phyloP scores from a whole-genome alignment of 2,888 invertebrate species.

The Entomobrya proxima region DNA sequence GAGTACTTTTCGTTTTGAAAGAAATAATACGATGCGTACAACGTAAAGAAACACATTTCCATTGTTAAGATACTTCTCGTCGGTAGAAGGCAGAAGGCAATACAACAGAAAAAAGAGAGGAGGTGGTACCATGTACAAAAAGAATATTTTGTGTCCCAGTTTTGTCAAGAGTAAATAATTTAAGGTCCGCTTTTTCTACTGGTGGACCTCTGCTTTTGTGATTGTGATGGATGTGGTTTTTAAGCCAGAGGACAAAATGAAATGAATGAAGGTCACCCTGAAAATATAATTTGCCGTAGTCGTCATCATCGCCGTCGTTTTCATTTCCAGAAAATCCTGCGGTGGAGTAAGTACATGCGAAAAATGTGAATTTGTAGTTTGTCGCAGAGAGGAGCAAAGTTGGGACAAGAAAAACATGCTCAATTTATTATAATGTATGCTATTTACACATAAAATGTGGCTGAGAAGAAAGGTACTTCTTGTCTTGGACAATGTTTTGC shows the following conservation, averaged over 20 bases:
- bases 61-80: background rate
- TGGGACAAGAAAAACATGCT: background rate
- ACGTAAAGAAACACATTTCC: too few species aligned
- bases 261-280: constrained; percentile 34
- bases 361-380: background rate
- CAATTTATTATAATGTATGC: constrained; percentile 30
- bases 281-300: background rate
- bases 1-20: background rate
- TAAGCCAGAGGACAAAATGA: constrained; percentile 25
- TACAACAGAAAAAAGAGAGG: background rate
- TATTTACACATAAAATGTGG: background rate
- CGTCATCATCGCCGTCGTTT: background rate
- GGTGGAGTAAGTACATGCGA: background rate
- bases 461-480: too few species aligned
- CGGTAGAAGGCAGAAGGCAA: background rate
- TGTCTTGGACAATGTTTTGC: constrained; percentile 9
- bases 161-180: constrained; percentile 37
- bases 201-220: background rate
- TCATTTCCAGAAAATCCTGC: background rate
- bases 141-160: background rate
- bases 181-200: background rate
- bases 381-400: background rate
- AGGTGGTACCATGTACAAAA: background rate
- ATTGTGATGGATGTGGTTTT: constrained; percentile 50
- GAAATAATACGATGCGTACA: too few species aligned